These are phyloP conservation scores for Hemiscyllium ocellatum DNA, from an alignment of 2,113 vertebrate genomes.

Conservation along the genomic window DNA sequence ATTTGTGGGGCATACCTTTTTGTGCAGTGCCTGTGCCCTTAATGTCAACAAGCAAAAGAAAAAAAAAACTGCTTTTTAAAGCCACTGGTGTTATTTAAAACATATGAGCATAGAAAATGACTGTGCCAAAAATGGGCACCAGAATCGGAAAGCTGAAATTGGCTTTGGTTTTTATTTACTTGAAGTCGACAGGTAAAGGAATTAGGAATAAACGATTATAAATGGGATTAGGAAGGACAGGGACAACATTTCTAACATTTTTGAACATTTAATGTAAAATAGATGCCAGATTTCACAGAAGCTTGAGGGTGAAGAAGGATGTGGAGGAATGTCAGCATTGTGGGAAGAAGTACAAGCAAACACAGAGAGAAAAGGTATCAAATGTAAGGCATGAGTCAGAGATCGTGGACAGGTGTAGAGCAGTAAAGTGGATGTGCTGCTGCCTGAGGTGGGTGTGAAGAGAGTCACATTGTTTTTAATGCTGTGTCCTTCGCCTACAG, in stretches of 20 bases:
- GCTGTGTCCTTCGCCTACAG: neutral
- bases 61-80: neutral
- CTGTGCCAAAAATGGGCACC: neutral
- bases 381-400: neutral
- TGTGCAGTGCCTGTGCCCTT: conserved; percentile 96
- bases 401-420: neutral
- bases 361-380: neutral
- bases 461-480: neutral
- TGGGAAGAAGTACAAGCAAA: neutral
- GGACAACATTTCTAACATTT: neutral
- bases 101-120: neutral
- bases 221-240: neutral
- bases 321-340: neutral
- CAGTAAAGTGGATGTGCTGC: neutral
- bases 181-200: neutral
- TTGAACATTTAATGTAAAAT: neutral
- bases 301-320: neutral
- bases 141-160: neutral
- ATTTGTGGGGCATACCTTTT: conserved; percentile 98
- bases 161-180: neutral
- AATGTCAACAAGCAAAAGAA: neutral
- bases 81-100: neutral
- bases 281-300: neutral
- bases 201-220: neutral
- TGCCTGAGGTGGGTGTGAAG: neutral